phyloP scores from a whole-genome alignment of 2,113 vertebrate species.

The Cavia aperea region DNA sequence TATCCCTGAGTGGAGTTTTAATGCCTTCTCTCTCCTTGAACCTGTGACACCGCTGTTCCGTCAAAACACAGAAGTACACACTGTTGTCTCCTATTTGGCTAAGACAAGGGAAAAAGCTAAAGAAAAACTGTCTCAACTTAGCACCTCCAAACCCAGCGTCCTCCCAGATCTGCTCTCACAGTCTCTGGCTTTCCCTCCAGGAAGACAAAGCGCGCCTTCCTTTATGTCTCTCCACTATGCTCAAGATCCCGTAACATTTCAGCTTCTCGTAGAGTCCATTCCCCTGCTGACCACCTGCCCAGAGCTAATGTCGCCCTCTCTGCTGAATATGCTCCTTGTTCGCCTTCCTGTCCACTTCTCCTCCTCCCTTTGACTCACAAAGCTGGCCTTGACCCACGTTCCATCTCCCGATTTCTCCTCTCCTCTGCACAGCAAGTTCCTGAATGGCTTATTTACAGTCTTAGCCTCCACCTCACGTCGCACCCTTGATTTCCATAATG shows the following conservation, averaged over 20 bases:
- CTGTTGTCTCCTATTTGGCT: background rate
- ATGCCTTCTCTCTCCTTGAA: background rate
- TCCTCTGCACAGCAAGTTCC: background rate
- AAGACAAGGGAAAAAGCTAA: background rate
- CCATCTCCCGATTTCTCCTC: background rate
- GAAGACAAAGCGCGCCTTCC: background rate
- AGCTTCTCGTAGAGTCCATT: background rate
- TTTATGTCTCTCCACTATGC: background rate
- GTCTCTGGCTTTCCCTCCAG: background rate
- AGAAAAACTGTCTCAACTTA: background rate
- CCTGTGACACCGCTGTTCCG: background rate
- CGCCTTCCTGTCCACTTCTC: background rate
- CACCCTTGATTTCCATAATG: background rate
- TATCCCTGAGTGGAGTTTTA: background rate
- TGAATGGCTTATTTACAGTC: background rate
- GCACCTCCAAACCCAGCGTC: background rate
- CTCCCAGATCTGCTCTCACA: background rate
- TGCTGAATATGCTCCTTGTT: background rate
- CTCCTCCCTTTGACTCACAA: background rate
- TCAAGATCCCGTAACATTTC: background rate
- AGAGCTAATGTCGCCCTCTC: background rate
- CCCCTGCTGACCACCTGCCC: background rate
- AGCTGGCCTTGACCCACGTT: background rate
- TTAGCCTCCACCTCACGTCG: background rate
- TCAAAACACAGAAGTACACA: background rate